Evolutionary conservation across 2,888 invertebrate genomes (phyloP).

Genomic region (Hyposoter dolosus): DNA sequence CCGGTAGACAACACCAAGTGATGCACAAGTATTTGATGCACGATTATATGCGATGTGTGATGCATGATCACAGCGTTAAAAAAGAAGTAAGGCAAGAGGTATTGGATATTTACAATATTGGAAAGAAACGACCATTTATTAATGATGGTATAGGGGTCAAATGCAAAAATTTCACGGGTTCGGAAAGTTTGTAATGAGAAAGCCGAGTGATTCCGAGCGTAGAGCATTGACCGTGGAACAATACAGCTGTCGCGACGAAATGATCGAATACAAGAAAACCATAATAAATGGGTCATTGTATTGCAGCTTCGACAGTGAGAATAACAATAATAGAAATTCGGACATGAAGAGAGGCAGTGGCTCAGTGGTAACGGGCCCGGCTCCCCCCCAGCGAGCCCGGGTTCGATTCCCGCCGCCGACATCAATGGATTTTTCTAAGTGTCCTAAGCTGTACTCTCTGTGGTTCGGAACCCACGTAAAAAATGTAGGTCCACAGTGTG

Average conservation of each 20-base stretch:
- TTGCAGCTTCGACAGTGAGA: constrained; percentile 8
- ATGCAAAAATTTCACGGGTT: constrained; percentile 12
- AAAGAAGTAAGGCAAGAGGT: neutral
- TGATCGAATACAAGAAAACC: constrained; percentile 15
- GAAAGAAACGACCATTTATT: constrained; percentile 15
- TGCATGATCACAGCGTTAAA: neutral
- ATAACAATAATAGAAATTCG: neutral
- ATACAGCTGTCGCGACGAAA: neutral
- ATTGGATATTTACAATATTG: constrained; percentile 10
- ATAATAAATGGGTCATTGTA: constrained; percentile 19
- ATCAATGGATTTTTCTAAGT: no score
- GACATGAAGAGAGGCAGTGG: no score
- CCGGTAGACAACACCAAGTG: neutral
- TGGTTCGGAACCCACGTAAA: no score
- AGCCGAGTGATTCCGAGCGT: constrained; percentile 14
- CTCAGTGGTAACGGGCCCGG: no score
- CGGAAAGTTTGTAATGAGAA: constrained; percentile 15
- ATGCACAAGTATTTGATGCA: neutral
- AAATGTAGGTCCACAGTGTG: no score
- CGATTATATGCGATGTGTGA: neutral
- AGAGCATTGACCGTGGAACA: constrained; percentile 6
- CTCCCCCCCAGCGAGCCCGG: no score
- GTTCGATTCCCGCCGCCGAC: no score
- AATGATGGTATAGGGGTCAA: neutral
- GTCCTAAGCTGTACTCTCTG: no score